These are phyloP conservation scores for Megalopta genalis DNA, from an alignment of 1,140 invertebrate species.

Conservation along the genomic window DNA sequence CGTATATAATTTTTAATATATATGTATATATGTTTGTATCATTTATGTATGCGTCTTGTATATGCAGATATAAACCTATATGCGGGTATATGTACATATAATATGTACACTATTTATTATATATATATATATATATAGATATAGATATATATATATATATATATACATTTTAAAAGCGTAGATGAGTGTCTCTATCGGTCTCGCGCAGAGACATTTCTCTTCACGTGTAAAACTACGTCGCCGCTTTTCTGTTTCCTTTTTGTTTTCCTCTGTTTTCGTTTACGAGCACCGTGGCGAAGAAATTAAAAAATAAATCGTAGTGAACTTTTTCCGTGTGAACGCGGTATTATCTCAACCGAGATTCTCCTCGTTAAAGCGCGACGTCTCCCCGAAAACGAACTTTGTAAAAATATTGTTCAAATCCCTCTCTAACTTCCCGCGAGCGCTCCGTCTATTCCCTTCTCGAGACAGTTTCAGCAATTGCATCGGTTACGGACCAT, in stretches of 20 bases:
- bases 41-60: constrained; percentile 14
- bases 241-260: not conserved
- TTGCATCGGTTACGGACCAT: too few species aligned
- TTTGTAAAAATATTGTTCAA: constrained; percentile 20
- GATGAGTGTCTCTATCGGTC: not conserved
- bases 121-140: constrained; percentile 38
- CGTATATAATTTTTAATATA: constrained; percentile 28
- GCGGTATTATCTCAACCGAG: too few species aligned
- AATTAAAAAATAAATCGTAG: constrained; percentile 5
- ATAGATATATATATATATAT: constrained; percentile 23
- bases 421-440: not conserved
- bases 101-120: constrained; percentile 35
- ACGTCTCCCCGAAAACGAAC: not conserved
- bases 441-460: not conserved
- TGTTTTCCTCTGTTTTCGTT: too few species aligned
- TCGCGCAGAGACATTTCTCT: not conserved
- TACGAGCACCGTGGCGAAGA: not conserved
- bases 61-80: not conserved
- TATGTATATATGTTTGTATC: constrained; percentile 33
- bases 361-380: too few species aligned
- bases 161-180: constrained; percentile 50
- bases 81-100: constrained; percentile 9
- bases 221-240: constrained; percentile 10
- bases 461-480: not conserved
- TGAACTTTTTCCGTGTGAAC: too few species aligned